A percentile compares a stretch with the other conserved stretches of the same genome.
These are phyloP conservation scores for Bembecia ichneumoniformis DNA, from an alignment of 2,888 invertebrate genomes.

Conservation along the genomic window DNA sequence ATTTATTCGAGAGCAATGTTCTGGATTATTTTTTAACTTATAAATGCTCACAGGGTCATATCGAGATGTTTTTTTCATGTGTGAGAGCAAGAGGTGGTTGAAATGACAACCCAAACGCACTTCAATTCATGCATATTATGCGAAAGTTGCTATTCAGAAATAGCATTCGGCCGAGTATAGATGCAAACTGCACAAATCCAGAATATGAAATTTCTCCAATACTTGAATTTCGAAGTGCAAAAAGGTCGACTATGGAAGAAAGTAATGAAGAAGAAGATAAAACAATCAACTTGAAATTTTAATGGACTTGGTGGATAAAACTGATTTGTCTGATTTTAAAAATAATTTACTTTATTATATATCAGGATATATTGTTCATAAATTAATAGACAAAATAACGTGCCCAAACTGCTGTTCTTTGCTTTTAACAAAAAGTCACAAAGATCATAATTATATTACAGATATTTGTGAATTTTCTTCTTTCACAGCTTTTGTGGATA, in stretches of 20 bases:
- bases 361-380: conserved; percentile 1
- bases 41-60: no score
- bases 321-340: background rate
- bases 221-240: conserved; percentile 1
- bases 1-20: no score
- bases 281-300: background rate
- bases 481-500: no score
- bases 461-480: no score
- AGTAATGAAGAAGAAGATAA: background rate
- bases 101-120: conserved; percentile 7
- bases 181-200: conserved; percentile 3
- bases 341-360: background rate
- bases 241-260: background rate
- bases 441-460: no score
- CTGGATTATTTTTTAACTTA: no score
- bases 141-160: conserved; percentile 3
- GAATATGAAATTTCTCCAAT: background rate
- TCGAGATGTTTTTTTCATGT: no score
- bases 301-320: background rate
- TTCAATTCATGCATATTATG: conserved; percentile 6
- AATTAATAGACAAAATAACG: background rate
- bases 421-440: background rate
- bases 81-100: no score
- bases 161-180: background rate
- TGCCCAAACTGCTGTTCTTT: background rate